Conservation (phyloP, 2,888 invertebrate species). For the Heteromurus nitidus region DNA sequence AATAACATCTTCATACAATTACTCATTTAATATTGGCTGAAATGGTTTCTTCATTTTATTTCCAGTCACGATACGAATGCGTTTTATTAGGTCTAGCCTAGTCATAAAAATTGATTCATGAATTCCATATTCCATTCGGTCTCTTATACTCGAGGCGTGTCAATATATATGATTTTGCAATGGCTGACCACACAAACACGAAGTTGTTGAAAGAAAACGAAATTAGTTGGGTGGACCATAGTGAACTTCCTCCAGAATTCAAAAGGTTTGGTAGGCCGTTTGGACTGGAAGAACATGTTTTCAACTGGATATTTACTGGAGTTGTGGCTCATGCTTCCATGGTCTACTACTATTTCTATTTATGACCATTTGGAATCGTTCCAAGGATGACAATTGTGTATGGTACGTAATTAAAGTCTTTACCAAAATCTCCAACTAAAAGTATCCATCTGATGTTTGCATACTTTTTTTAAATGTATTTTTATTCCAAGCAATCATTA, state of each 20-base stretch:
- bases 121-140: too few relatives aligned
- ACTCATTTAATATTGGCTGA: too few relatives aligned
- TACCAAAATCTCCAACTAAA: not conserved
- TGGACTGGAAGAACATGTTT: conserved; percentile 46
- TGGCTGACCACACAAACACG: not conserved
- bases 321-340: not conserved
- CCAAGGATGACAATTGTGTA: conserved; percentile 19
- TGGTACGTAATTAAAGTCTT: conserved; percentile 32
- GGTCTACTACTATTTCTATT: not conserved
- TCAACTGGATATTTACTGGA: conserved; percentile 19
- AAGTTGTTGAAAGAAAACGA: too few relatives aligned
- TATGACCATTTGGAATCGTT: not conserved
- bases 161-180: too few relatives aligned
- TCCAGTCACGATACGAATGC: too few relatives aligned
- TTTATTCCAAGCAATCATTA: conserved; percentile 2
- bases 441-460: not conserved
- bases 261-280: conserved; percentile 28
- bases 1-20: too few relatives aligned
- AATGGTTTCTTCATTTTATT: too few relatives aligned
- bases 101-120: too few relatives aligned
- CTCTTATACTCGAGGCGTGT: too few relatives aligned
- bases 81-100: too few relatives aligned
- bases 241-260: not conserved
- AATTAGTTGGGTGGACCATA: not conserved
- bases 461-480: not conserved